phyloP scores from a whole-genome alignment of 2,888 invertebrate genomes.

The Tridacna gigas region DNA sequence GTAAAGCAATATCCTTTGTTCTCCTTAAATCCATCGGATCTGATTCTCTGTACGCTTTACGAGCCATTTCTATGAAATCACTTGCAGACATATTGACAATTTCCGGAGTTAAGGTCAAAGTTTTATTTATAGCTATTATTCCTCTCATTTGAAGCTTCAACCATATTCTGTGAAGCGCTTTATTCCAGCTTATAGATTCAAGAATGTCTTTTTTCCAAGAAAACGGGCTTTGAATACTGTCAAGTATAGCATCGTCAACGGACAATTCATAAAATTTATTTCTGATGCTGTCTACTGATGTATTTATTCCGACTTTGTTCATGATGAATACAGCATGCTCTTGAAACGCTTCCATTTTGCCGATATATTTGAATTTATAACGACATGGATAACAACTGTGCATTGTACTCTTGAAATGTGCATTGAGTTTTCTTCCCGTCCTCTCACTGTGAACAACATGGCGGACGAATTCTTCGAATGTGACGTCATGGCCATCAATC shows the following conservation, averaged over 20 bases:
- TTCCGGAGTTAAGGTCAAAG: constrained; percentile 15
- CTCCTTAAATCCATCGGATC: constrained; percentile 31
- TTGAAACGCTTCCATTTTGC: constrained; percentile 54
- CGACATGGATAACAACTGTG: constrained; percentile 52
- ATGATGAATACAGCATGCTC: constrained; percentile 47
- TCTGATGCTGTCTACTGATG: constrained; percentile 12
- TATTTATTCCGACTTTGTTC: constrained; percentile 45
- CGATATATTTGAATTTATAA: constrained; percentile 42
- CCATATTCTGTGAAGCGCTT: constrained; percentile 55
- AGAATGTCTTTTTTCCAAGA: constrained; percentile 44
- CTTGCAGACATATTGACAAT: constrained; percentile 21
- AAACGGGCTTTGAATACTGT: constrained; percentile 54
- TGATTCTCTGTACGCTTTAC: constrained; percentile 35
- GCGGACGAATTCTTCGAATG: constrained; percentile 56
- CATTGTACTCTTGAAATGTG: constrained; percentile 46
- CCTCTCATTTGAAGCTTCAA: constrained; percentile 59
- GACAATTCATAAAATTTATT: constrained; percentile 28
- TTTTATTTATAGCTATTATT: constrained; percentile 32
- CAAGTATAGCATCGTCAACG: constrained; percentile 48
- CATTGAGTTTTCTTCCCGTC: constrained; percentile 32
- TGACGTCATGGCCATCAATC: constrained; percentile 48
- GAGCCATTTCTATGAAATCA: constrained; percentile 45
- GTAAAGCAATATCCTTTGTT: constrained; percentile 39
- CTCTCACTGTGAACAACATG: constrained; percentile 25
- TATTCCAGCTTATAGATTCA: constrained; percentile 52